Conservation (phyloP, 2,113 vertebrate genomes). For the Labeo catla region DNA sequence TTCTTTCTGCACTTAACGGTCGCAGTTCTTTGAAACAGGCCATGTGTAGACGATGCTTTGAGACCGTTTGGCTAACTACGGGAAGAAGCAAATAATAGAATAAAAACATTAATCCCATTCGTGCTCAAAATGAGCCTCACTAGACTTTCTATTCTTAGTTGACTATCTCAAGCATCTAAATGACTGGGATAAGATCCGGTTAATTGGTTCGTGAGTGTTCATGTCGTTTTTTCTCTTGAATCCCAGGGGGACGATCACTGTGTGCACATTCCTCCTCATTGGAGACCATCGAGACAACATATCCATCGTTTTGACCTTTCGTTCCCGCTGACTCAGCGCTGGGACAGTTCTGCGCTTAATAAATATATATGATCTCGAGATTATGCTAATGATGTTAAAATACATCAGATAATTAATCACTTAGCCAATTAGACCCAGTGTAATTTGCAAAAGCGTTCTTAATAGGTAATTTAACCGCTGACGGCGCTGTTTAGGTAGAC, state of each 20-base stretch:
- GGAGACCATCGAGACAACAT: constrained; percentile 30
- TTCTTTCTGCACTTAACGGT: not conserved
- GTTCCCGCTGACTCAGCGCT: constrained; percentile 22
- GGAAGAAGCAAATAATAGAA: constrained; percentile 5
- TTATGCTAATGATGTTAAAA: constrained; percentile 31
- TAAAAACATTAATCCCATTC: constrained; percentile 36
- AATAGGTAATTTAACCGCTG: not conserved
- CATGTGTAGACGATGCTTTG: not conserved
- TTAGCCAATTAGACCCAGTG: constrained; percentile 1
- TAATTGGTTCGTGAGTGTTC: constrained; percentile 40
- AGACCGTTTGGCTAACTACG: not conserved
- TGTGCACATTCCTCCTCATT: constrained; percentile 33
- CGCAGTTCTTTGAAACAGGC: not conserved
- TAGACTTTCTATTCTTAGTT: constrained; percentile 39
- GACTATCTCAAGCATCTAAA: constrained; percentile 46
- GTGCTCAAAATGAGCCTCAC: constrained; percentile 44
- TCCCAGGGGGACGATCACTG: constrained; percentile 28
- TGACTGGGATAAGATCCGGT: constrained; percentile 45
- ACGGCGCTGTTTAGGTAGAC: not conserved
- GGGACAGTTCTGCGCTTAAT: constrained; percentile 36
- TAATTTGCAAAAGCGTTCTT: not conserved
- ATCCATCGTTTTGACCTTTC: constrained; percentile 39
- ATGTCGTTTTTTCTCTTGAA: not conserved
- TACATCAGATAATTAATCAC: constrained; percentile 26
- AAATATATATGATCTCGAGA: constrained; percentile 27